Evolutionary conservation across 1,140 invertebrate genomes (phyloP).

Genomic region (Galleria mellonella): DNA sequence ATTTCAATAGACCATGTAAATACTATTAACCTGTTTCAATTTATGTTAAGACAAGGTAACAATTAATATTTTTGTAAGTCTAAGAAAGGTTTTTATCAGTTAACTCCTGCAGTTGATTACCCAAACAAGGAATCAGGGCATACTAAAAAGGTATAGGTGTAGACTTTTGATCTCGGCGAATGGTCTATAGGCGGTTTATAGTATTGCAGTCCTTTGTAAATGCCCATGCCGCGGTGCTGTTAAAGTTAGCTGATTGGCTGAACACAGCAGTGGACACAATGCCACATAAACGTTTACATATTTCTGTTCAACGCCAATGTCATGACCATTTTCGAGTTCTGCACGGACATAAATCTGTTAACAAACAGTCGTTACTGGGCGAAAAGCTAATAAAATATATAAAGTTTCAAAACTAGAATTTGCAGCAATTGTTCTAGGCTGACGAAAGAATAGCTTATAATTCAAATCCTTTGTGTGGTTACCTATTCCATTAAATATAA

Average conservation of each 20-base stretch:
- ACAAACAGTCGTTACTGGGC: constrained; percentile 48
- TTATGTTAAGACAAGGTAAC: too few species aligned
- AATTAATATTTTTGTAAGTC: too few species aligned
- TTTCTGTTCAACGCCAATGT: constrained; percentile 27
- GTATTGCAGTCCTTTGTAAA: constrained; percentile 19
- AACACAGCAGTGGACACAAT: constrained; percentile 51
- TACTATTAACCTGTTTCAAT: too few species aligned
- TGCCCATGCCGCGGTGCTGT: constrained; percentile 18
- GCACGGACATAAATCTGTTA: constrained; percentile 28
- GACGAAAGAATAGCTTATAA: too few species aligned
- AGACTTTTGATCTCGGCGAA: constrained; percentile 17
- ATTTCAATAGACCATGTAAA: too few species aligned
- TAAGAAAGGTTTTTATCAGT: too few species aligned
- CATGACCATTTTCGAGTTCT: constrained; percentile 31
- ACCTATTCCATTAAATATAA: too few species aligned
- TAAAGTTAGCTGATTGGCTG: constrained; percentile 37
- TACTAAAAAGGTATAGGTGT: constrained; percentile 4
- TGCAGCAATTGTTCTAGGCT: too few species aligned
- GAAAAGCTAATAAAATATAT: constrained; percentile 23
- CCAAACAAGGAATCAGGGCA: too few species aligned
- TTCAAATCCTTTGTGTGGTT: too few species aligned
- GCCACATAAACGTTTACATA: constrained; percentile 56
- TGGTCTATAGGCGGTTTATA: constrained; percentile 16
- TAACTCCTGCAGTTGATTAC: too few species aligned
- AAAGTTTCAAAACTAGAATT: neutral